phyloP scores from a whole-genome alignment of 2,888 invertebrate species.

The Trimorus sp. region DNA sequence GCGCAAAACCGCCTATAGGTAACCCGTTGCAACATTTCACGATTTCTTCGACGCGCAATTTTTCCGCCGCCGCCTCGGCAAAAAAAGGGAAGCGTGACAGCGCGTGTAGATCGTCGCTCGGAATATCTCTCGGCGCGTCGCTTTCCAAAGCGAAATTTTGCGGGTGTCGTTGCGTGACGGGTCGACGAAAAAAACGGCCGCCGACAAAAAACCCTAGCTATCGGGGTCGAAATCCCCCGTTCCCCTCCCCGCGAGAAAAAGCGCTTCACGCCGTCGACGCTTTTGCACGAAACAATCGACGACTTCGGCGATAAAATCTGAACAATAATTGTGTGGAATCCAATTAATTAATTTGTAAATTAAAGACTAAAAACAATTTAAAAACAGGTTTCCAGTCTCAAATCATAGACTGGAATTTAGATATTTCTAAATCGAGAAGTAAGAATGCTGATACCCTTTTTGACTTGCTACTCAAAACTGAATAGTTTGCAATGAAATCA shows the following conservation, averaged over 20 bases:
- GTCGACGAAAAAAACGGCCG: conserved; percentile 14
- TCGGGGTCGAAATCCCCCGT: too few relatives aligned
- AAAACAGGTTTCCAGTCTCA: too few relatives aligned
- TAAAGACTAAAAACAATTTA: too few relatives aligned
- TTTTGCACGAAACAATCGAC: conserved; percentile 48
- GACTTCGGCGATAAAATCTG: not conserved
- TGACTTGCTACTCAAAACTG: too few relatives aligned
- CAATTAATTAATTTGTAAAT: too few relatives aligned
- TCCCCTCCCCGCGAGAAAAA: not conserved
- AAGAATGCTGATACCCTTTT: too few relatives aligned
- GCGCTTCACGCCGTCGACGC: conserved; percentile 33
- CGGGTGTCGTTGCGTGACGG: conserved; percentile 65
- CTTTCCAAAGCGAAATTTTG: conserved; percentile 65
- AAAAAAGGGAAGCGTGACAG: conserved; percentile 53
- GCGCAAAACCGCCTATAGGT: conserved; percentile 1
- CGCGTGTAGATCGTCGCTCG: conserved; percentile 56
- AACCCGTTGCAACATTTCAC: conserved; percentile 37
- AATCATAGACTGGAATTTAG: too few relatives aligned
- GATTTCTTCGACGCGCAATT: conserved; percentile 46
- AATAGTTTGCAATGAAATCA: too few relatives aligned
- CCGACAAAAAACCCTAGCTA: not conserved
- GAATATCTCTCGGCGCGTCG: conserved; percentile 45
- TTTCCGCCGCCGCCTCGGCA: conserved; percentile 34
- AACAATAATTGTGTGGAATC: too few relatives aligned
- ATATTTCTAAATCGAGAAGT: too few relatives aligned